phyloP scores from a whole-genome alignment of 1,140 invertebrate genomes.

The Tetranychus cinnabarinus region DNA sequence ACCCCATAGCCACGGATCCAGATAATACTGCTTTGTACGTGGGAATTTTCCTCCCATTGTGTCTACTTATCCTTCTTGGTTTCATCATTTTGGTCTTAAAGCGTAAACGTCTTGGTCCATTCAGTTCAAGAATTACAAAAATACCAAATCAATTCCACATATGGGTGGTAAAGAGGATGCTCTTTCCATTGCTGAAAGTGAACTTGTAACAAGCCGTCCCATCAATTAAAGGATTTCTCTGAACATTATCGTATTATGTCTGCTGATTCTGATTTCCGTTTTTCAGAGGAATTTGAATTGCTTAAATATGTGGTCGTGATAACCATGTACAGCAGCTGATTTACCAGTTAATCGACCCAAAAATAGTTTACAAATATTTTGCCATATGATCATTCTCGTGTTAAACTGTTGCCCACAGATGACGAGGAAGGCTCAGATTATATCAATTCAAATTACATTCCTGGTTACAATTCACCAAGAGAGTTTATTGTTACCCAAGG shows the following conservation, averaged over 20 bases:
- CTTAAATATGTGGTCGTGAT: constrained; percentile 80
- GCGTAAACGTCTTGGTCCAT: constrained; percentile 23
- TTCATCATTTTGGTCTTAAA: constrained; percentile 17
- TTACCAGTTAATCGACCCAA: constrained; percentile 84
- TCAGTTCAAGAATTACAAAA: background rate
- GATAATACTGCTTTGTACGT: constrained; percentile 57
- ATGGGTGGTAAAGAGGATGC: constrained; percentile 11
- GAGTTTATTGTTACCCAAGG: constrained; percentile 77
- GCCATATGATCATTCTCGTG: constrained; percentile 67
- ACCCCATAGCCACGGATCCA: constrained; percentile 59
- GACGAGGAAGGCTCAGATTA: constrained; percentile 46
- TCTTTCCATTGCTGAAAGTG: constrained; percentile 14
- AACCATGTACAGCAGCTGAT: constrained; percentile 64
- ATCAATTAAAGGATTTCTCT: constrained; percentile 64
- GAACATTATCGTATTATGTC: constrained; percentile 87
- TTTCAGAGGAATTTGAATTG: constrained; percentile 95
- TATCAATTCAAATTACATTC: constrained; percentile 76
- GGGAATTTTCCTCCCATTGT: constrained; percentile 39
- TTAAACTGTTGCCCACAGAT: constrained; percentile 47
- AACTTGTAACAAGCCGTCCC: constrained; percentile 35
- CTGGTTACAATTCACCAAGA: constrained; percentile 68
- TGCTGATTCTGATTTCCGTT: constrained; percentile 90
- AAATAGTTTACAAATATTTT: constrained; percentile 98
- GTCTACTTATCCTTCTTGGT: constrained; percentile 30
- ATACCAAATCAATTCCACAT: background rate